Conservation (phyloP, 1,140 invertebrate genomes). For the Papilio polyxenes region DNA sequence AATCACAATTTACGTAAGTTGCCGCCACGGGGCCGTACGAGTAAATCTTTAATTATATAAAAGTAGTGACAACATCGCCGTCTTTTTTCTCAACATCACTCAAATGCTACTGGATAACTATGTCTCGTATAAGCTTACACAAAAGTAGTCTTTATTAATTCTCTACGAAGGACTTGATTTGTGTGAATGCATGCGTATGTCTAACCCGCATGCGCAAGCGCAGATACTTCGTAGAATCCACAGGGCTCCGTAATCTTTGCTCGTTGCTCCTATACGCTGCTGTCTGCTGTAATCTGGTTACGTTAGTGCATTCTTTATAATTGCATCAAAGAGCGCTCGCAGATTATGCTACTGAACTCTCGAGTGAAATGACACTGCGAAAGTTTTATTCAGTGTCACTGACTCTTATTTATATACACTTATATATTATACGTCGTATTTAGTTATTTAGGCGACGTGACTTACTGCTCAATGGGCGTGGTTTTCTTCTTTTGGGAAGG, state of each 20-base stretch:
- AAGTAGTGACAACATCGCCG: constrained; percentile 45
- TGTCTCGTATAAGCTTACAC: not conserved
- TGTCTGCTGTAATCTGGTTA: constrained; percentile 50
- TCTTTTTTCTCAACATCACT: constrained; percentile 46
- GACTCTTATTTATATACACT: not conserved
- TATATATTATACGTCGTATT: too few relatives aligned
- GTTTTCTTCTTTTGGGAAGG: too few relatives aligned
- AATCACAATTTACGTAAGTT: constrained; percentile 53
- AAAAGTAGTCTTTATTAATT: not conserved
- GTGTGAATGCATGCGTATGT: not conserved
- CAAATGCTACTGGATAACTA: constrained; percentile 47
- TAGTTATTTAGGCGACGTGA: too few relatives aligned
- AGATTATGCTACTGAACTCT: constrained; percentile 39
- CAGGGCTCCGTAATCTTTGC: constrained; percentile 50
- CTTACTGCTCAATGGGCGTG: too few relatives aligned
- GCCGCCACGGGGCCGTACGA: constrained; percentile 40
- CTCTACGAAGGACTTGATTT: not conserved
- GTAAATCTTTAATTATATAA: constrained; percentile 54
- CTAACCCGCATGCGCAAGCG: constrained; percentile 42
- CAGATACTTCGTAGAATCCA: constrained; percentile 50
- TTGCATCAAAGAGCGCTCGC: constrained; percentile 40
- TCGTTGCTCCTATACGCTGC: constrained; percentile 49
- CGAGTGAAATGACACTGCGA: constrained; percentile 39
- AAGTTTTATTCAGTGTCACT: constrained; percentile 28
- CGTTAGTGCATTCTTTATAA: constrained; percentile 48